A percentile compares a stretch with the other conserved stretches of the same genome.
Conservation (phyloP, 2,888 invertebrate species). For the Lepidocyrtoides sp. region DNA sequence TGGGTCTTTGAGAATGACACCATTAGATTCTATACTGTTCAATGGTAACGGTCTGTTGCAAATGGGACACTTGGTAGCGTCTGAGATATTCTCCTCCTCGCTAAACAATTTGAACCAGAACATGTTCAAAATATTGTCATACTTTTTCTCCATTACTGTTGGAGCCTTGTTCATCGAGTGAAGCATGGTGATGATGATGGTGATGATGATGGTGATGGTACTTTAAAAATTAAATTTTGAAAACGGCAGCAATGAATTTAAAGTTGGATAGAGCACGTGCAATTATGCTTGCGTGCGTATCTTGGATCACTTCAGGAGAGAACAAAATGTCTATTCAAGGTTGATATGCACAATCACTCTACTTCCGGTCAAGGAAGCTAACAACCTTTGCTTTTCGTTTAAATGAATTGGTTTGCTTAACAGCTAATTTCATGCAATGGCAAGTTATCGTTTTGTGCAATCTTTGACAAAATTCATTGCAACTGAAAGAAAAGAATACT, state of each 20-base stretch:
- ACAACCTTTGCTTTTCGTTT: not conserved
- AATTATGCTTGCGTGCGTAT: too few relatives aligned
- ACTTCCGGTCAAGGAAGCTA: slow-evolving; percentile 27
- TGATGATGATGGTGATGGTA: too few relatives aligned
- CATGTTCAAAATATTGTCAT: slow-evolving; percentile 72
- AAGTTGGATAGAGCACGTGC: not conserved
- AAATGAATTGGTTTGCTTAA: not conserved
- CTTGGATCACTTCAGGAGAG: slow-evolving; percentile 7
- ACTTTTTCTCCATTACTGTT: slow-evolving; percentile 63
- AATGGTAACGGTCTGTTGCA: slow-evolving; percentile 76
- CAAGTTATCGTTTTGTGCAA: not conserved
- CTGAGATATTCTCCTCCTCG: slow-evolving; percentile 74
- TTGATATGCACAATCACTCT: not conserved
- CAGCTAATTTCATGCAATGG: too few relatives aligned
- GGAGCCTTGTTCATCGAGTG: slow-evolving; percentile 65
- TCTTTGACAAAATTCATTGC: not conserved
- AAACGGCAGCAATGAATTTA: not conserved
- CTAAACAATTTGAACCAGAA: slow-evolving; percentile 78
- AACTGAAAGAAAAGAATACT: too few relatives aligned
- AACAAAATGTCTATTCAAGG: too few relatives aligned
- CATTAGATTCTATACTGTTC: slow-evolving; percentile 57
- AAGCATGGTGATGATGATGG: slow-evolving; percentile 58
- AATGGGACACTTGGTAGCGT: slow-evolving; percentile 78
- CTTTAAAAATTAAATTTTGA: not conserved
- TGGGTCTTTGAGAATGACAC: slow-evolving; percentile 75